Conservation (phyloP, 2,113 vertebrate genomes). For the Phyllostomus hastatus region DNA sequence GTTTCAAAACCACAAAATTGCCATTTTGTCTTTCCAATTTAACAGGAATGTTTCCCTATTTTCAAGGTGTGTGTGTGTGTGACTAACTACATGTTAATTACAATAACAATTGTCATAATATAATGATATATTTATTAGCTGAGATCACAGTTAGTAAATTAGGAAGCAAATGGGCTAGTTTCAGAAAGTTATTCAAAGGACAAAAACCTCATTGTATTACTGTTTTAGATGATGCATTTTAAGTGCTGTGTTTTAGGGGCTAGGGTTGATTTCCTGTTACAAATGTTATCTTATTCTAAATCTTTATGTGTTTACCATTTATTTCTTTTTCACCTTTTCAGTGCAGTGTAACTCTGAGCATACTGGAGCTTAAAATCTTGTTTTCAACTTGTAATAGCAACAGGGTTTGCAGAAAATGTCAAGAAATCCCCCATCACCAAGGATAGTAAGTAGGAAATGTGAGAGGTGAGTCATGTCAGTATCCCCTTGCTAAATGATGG, state of each 20-base stretch:
- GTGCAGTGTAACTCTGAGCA: slow-evolving; percentile 80
- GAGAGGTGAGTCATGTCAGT: slow-evolving; percentile 72
- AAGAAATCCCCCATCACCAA: slow-evolving; percentile 78
- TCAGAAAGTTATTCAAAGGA: slow-evolving; percentile 40
- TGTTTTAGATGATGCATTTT: background rate
- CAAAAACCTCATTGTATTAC: background rate
- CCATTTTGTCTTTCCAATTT: background rate
- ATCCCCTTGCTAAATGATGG: slow-evolving; percentile 50
- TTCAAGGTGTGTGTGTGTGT: background rate
- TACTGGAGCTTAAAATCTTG: slow-evolving; percentile 83
- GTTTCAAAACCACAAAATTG: slow-evolving; percentile 31
- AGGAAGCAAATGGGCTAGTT: background rate
- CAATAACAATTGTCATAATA: background rate
- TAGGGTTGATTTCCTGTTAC: background rate
- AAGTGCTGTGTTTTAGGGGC: background rate
- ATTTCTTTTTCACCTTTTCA: slow-evolving; percentile 71
- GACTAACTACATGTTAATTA: background rate
- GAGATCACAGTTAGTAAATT: background rate
- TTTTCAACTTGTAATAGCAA: slow-evolving; percentile 80
- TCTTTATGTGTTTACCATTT: slow-evolving; percentile 72
- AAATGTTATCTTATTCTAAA: slow-evolving; percentile 43
- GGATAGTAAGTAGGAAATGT: slow-evolving; percentile 75
- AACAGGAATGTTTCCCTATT: background rate
- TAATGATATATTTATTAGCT: background rate
- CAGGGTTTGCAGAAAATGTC: slow-evolving; percentile 82